Evolutionary conservation across 2,888 invertebrate species (phyloP).

Genomic region (Petrolisthes manimaculis): DNA sequence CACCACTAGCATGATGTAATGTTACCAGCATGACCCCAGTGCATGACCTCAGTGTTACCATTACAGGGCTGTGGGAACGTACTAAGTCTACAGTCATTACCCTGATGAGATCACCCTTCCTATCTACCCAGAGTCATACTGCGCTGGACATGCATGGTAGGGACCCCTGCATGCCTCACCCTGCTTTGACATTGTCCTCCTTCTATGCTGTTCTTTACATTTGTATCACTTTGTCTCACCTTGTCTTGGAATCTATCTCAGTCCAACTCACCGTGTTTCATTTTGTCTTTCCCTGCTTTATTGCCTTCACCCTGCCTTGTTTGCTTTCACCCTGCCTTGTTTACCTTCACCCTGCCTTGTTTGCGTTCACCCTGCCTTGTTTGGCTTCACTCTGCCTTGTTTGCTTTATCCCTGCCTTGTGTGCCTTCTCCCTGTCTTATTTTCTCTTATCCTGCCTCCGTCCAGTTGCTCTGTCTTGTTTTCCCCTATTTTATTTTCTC

Average conservation of each 20-base stretch:
- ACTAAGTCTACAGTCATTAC: neutral
- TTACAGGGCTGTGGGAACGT: neutral
- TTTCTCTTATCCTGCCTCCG: too few species aligned
- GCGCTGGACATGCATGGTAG: constrained; percentile 6
- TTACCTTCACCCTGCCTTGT: too few species aligned
- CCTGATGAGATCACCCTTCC: neutral
- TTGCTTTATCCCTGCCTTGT: too few species aligned
- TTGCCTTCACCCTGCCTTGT: neutral
- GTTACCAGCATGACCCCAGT: too few species aligned
- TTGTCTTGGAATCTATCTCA: neutral
- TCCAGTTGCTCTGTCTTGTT: too few species aligned
- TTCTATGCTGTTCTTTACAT: neutral
- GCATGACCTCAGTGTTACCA: neutral
- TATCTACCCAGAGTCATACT: neutral
- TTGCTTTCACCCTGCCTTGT: too few species aligned
- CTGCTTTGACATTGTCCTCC: neutral
- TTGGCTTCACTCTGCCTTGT: too few species aligned
- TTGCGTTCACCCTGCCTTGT: too few species aligned
- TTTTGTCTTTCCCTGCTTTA: neutral
- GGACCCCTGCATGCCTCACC: neutral
- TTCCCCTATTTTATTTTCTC: too few species aligned
- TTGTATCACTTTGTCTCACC: neutral
- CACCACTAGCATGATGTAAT: too few species aligned
- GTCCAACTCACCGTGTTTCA: too few species aligned
- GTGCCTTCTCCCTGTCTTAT: too few species aligned